Evolutionary conservation across 2,888 invertebrate species (phyloP).

Genomic region (Philaethria dido): DNA sequence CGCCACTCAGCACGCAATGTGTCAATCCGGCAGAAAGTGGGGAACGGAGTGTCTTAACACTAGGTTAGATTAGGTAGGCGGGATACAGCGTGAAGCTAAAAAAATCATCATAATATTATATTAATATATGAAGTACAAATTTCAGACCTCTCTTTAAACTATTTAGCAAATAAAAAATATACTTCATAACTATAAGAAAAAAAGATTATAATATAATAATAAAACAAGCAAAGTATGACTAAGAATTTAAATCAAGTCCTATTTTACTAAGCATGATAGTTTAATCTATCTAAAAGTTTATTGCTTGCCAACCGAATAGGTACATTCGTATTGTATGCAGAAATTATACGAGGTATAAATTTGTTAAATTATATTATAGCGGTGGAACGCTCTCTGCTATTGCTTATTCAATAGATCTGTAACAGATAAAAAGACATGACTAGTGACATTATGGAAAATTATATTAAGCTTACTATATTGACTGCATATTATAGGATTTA

Average conservation of each 20-base stretch:
- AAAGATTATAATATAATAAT: no score
- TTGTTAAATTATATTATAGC: slow-evolving; percentile 41
- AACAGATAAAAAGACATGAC: slow-evolving; percentile 47
- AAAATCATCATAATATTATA: no score
- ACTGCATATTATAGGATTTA: slow-evolving; percentile 15
- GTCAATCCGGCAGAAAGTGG: no score
- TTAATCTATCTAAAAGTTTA: slow-evolving; percentile 24
- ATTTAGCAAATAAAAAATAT: no score
- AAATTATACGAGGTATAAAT: slow-evolving; percentile 43
- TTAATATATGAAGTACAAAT: no score
- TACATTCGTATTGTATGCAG: slow-evolving; percentile 32
- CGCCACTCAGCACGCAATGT: no score
- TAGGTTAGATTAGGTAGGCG: no score
- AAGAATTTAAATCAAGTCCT: background rate
- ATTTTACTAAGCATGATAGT: background rate
- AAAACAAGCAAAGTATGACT: background rate
- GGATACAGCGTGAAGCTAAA: no score
- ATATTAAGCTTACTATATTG: slow-evolving; percentile 35
- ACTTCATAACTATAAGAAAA: no score
- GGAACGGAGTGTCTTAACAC: no score
- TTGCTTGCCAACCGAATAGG: slow-evolving; percentile 30
- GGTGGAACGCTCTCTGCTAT: slow-evolving; percentile 29
- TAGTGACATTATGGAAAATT: slow-evolving; percentile 46
- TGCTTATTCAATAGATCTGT: slow-evolving; percentile 49
- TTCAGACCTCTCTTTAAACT: no score